Base-by-base conservation (phyloP, 2,113 vertebrate species). In the Archocentrus centrarchus region DNA sequence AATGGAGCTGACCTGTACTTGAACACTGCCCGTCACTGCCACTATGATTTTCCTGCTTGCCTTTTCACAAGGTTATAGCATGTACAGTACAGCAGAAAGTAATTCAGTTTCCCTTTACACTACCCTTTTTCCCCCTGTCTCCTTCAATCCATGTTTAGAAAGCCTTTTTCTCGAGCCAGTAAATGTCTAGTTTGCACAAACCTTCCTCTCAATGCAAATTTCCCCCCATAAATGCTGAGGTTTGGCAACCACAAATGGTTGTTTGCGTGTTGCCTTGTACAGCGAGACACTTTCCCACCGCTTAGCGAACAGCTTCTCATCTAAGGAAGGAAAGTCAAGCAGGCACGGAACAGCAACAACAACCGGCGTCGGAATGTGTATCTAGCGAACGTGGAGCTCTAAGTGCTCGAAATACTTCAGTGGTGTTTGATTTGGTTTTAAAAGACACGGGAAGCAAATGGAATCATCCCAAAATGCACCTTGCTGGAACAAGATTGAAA, bases 1-100 rank as follows among this genome's bases (percentile, higher is more conserved):
- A 93, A 94, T 93, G 76, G 89, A 88, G 92, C 81, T 94, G 90
- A 95, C 92, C 95, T 93, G 91, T 85, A 93, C 90, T 91, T 91
- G 84, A 93, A 90, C 92, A 88, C 91, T 80, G 63, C 81, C 70
- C 88, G 79, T 86, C 81, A 59, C 90, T 77, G 77, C 89, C 88
- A 79, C 90, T 83, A 90, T 88, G 86, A 90, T 91, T 91, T 88
- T 59, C 80, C 83, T 59, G 70, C 88, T 80, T 83, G 85, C 79
- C 76, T 86, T 77, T 84, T 91, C 87, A 37, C 81, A 81, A 68
- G 80, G 81, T 84, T 86, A 76, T 62, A 84, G 73, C 75, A 32
- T 88, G 64, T 86, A 89, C 86, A 86, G 85, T 88, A 86, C 82
- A 80, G 86, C 76, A 62, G 61, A 80, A 86, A 80, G 85, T 90